These are phyloP conservation scores for Brachypteracias leptosomus DNA, from an alignment of 2,113 vertebrate species.

Conservation along the genomic window DNA sequence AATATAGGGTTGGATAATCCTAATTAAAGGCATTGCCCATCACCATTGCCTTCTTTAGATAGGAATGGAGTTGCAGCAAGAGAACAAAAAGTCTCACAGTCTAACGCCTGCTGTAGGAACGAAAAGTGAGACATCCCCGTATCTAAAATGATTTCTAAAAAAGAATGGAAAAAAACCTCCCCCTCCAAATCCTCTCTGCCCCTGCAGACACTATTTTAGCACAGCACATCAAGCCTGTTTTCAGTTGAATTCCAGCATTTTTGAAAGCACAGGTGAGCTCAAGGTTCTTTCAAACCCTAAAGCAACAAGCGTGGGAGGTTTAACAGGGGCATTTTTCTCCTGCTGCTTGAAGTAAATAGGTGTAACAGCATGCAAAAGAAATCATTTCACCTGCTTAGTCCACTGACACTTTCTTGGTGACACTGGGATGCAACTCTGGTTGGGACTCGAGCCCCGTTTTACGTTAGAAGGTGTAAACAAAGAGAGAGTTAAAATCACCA, in stretches of 20 bases:
- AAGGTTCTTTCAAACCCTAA: background rate
- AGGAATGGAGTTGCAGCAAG: background rate
- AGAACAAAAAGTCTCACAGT: background rate
- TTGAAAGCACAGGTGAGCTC: background rate
- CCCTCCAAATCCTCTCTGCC: background rate
- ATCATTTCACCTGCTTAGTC: background rate
- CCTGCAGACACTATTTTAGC: background rate
- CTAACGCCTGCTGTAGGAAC: background rate
- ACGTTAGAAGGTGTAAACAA: background rate
- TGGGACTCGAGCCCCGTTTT: background rate
- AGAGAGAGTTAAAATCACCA: background rate
- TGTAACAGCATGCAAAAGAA: background rate
- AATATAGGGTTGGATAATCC: background rate
- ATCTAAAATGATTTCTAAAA: background rate
- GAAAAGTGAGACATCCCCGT: background rate
- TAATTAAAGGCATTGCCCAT: background rate
- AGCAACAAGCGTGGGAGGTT: background rate
- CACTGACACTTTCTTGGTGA: background rate
- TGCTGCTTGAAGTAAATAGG: background rate
- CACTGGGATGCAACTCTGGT: background rate
- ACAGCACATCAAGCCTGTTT: background rate
- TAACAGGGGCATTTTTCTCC: background rate
- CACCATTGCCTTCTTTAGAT: background rate
- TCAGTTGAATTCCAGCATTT: background rate
- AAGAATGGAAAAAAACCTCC: background rate